Percentiles rank a stretch among this genome's conserved stretches.
Conservation (phyloP, 2,113 vertebrate genomes). For the Dryoscopus gambensis region DNA sequence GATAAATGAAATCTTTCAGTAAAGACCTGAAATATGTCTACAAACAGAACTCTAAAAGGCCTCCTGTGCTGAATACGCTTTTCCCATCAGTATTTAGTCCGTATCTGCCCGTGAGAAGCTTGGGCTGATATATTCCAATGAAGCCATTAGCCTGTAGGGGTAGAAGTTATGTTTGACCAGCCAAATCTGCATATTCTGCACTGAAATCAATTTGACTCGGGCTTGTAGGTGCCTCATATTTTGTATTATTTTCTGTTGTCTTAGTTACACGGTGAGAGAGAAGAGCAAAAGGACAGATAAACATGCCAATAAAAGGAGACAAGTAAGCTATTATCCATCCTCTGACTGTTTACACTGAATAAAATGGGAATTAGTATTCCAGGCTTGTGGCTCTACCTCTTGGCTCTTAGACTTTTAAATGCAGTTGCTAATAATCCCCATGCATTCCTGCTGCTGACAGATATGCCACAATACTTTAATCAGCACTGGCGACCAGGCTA, state of each 20-base stretch:
- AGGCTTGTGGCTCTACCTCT: conserved; percentile 47
- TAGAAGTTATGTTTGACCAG: not conserved
- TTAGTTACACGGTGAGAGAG: not conserved
- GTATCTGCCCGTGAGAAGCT: not conserved
- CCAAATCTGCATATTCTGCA: not conserved
- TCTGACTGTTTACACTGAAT: not conserved
- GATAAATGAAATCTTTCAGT: not conserved
- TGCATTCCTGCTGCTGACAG: conserved; percentile 64
- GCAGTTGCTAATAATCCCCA: conserved; percentile 70
- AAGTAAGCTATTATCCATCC: not conserved
- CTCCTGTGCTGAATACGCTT: not conserved
- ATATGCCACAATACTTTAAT: conserved; percentile 67
- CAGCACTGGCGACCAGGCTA: conserved; percentile 65
- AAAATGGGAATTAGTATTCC: conserved; percentile 64
- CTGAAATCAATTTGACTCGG: not conserved
- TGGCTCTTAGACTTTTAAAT: conserved; percentile 67
- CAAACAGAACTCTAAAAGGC: not conserved
- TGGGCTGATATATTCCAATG: not conserved
- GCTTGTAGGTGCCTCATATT: not conserved
- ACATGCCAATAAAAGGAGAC: conserved; percentile 15
- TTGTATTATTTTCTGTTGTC: conserved; percentile 14
- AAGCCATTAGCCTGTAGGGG: not conserved
- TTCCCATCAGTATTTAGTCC: not conserved
- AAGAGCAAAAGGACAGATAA: conserved; percentile 24
- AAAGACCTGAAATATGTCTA: not conserved